These are phyloP conservation scores for Hipparchia semele DNA, from an alignment of 2,888 invertebrate genomes.

Conservation along the genomic window DNA sequence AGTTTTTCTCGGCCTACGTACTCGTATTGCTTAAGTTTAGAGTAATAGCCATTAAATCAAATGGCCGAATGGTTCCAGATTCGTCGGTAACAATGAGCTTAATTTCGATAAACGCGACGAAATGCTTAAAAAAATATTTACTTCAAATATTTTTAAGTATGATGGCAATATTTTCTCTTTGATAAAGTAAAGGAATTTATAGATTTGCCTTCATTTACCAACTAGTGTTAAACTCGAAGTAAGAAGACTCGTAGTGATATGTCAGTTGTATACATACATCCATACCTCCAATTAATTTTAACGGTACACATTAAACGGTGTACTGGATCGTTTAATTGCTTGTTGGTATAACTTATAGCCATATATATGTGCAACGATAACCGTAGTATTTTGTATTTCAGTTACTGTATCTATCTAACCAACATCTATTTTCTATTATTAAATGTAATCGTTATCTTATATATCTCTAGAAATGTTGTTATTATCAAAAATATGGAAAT, in stretches of 20 bases:
- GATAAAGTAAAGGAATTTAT: no score
- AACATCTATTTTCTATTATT: no score
- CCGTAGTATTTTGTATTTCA: no score
- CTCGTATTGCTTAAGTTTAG: conserved; percentile 8
- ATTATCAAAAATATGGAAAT: neutral
- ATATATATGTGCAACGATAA: no score
- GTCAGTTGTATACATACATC: neutral
- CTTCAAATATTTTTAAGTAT: neutral
- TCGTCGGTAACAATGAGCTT: conserved; percentile 8
- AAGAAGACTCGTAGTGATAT: neutral
- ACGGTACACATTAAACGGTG: neutral
- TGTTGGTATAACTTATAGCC: neutral
- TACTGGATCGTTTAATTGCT: neutral
- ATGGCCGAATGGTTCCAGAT: conserved; percentile 1
- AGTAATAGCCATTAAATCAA: neutral
- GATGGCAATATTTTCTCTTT: no score
- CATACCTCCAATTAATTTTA: neutral
- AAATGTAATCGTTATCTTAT: no score
- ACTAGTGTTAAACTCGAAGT: neutral
- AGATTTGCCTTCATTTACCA: no score
- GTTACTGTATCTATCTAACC: no score
- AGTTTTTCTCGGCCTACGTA: neutral
- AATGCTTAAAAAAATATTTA: neutral
- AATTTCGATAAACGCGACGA: conserved; percentile 1
- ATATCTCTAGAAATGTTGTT: no score